Base-by-base conservation (phyloP, 64 coral and sea anemone genomes). In the Montipora sp. region DNA sequence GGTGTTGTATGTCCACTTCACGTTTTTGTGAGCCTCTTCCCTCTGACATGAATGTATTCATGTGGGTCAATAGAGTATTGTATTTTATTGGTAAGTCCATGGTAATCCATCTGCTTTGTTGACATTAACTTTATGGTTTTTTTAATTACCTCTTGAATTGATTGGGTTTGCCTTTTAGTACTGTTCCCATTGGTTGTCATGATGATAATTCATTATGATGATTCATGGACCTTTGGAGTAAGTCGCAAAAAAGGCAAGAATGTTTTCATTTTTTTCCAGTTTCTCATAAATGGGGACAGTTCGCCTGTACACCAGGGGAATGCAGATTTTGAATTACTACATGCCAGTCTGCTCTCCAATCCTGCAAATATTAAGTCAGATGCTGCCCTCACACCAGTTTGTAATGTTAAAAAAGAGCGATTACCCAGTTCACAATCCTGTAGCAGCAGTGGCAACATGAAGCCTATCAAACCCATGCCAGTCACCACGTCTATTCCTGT, bases 231-330 rank as follows among this genome's bases (percentile, higher is more conserved):
- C 51, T 55, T 55, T 55, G 51, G 51, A 55, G 51, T 55, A 55
- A 36, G 36, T 55, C 5, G 51, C 60, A 63, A 12, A 63, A 8
- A 11, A 63, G 14, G 9, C 18, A 71, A 71, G 5, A 71, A 5
- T 5, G 5, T 71, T 82, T 23, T 69, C 20, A 15, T 16, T 81
- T 43, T 78, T 6, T 87, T 92, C 50, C 47, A 98, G 95, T 89
- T 80, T 58, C 73, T 98, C 4, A 84, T 72, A 70, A 98, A 98
- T 98, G 95, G 95, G 13, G 89, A 98, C 9, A 87, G 83, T 80
- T 98, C 95, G 8, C 95, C 95, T 50, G 75, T 80, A 16, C 92
- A 98, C 66, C 92, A 91, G 6, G 18, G 83, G 1, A 89, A 14
- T 61, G 79, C 73, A 21, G 73, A 90, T 78, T 88, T 94, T 85